A percentile compares a stretch with the other conserved stretches of the same genome.
phyloP scores from a whole-genome alignment of 2,113 vertebrate species.

The Agelaius tricolor region DNA sequence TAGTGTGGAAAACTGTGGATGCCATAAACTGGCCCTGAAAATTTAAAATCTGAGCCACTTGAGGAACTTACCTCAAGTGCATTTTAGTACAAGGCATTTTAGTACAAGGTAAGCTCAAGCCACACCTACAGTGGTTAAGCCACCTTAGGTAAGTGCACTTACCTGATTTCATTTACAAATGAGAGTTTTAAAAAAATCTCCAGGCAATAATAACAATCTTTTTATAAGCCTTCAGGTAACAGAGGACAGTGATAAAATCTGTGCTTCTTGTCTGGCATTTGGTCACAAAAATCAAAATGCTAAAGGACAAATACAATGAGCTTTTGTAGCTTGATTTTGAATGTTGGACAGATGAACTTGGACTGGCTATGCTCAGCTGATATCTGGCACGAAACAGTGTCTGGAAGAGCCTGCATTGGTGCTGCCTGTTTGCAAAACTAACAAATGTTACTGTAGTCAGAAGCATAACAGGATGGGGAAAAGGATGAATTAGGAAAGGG shows the following conservation, averaged over 20 bases:
- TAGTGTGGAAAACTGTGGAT: background rate
- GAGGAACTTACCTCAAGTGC: background rate
- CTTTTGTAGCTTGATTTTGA: background rate
- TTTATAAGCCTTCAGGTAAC: slow-evolving; percentile 7
- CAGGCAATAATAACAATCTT: background rate
- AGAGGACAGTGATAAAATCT: slow-evolving; percentile 29
- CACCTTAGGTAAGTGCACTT: background rate
- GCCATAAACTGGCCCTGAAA: background rate
- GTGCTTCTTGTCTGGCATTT: slow-evolving; percentile 6
- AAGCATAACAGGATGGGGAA: background rate
- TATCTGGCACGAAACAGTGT: background rate
- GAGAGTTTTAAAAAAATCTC: fast-evolving
- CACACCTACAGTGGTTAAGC: background rate
- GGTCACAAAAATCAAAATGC: slow-evolving; percentile 47
- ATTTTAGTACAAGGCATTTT: background rate
- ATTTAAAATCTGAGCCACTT: background rate
- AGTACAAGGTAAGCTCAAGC: background rate
- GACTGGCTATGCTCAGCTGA: background rate
- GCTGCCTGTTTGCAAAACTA: background rate
- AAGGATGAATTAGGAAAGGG: background rate
- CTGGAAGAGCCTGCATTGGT: background rate
- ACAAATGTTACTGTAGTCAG: background rate
- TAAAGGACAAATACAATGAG: slow-evolving; percentile 16
- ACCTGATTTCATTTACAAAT: background rate
- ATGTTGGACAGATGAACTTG: background rate